Conservation (phyloP, 2,113 vertebrate genomes). For the Sardina pilchardus region DNA sequence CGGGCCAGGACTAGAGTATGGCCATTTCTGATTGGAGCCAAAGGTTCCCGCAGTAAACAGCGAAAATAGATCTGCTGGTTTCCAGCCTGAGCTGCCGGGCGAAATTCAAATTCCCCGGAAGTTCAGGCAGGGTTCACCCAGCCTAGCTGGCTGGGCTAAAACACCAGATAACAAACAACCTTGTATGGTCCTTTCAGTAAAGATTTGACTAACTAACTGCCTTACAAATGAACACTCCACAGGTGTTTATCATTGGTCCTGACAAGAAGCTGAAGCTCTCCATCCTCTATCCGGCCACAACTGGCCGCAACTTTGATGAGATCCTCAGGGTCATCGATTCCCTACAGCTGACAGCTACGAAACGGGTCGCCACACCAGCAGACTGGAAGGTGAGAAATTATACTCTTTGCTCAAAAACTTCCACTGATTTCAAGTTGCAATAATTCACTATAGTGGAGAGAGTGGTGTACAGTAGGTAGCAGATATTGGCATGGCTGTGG, state of each 20-base stretch:
- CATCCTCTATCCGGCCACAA: constrained; percentile 89
- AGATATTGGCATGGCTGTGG: too few species aligned
- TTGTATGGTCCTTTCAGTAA: neutral
- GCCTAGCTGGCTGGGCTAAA: too few species aligned
- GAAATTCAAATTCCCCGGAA: too few species aligned
- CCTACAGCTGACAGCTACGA: constrained; percentile 83
- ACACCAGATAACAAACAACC: neutral
- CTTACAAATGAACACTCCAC: neutral
- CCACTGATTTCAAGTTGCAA: too few species aligned
- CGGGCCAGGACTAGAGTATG: too few species aligned
- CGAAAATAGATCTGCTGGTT: too few species aligned
- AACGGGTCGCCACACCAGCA: constrained; percentile 85
- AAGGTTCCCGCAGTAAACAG: too few species aligned
- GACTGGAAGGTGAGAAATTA: constrained; percentile 85
- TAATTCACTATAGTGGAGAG: too few species aligned
- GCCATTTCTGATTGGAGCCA: too few species aligned
- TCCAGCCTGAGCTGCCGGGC: too few species aligned
- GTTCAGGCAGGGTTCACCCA: too few species aligned
- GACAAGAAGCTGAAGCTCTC: constrained; percentile 93
- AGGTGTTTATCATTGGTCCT: constrained; percentile 91
- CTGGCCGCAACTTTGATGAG: constrained; percentile 92
- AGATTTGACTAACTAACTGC: neutral
- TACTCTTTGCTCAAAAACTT: neutral
- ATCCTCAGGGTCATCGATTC: constrained; percentile 88
- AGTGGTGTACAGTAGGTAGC: too few species aligned